Percentiles rank a stretch among this genome's conserved stretches.
phyloP scores from a whole-genome alignment of 2,797 vertebrate species.

The Poeciliopsis turneri region DNA sequence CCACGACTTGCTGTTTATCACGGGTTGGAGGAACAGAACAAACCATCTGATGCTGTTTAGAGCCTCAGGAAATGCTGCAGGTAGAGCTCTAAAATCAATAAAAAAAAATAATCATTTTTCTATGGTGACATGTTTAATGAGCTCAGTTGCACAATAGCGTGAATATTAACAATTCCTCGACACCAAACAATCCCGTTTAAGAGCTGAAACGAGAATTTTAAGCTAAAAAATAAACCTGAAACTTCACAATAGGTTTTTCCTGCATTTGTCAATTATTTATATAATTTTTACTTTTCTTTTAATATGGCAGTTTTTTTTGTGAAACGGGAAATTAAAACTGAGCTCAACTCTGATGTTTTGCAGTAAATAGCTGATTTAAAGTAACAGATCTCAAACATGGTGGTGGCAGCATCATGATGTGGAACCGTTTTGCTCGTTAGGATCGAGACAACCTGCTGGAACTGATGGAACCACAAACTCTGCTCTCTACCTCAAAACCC shows the following conservation, averaged over 20 bases:
- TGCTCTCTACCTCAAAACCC: not conserved
- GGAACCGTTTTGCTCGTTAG: not conserved
- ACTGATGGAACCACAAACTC: not conserved
- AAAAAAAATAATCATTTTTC: not conserved
- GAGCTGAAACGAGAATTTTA: not conserved
- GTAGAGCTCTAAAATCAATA: not conserved
- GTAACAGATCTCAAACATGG: not conserved
- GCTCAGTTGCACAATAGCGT: not conserved
- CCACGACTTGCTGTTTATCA: slow-evolving; percentile 16
- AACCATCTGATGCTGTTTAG: not conserved
- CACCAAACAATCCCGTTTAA: not conserved
- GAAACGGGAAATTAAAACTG: not conserved
- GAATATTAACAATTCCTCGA: not conserved
- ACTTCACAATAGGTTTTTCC: not conserved
- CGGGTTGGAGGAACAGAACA: not conserved
- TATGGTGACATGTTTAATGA: not conserved
- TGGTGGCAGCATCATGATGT: not conserved
- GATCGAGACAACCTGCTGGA: not conserved
- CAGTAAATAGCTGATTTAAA: not conserved
- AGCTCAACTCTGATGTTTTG: not conserved
- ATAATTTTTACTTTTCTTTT: not conserved
- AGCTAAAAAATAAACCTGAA: not conserved
- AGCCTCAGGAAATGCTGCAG: not conserved
- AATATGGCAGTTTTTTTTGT: not conserved
- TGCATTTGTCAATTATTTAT: not conserved